A percentile compares a stretch with the other conserved stretches of the same genome.
These are phyloP conservation scores for Drosophila tristis DNA, from an alignment of 1,140 invertebrate genomes.

Conservation along the genomic window DNA sequence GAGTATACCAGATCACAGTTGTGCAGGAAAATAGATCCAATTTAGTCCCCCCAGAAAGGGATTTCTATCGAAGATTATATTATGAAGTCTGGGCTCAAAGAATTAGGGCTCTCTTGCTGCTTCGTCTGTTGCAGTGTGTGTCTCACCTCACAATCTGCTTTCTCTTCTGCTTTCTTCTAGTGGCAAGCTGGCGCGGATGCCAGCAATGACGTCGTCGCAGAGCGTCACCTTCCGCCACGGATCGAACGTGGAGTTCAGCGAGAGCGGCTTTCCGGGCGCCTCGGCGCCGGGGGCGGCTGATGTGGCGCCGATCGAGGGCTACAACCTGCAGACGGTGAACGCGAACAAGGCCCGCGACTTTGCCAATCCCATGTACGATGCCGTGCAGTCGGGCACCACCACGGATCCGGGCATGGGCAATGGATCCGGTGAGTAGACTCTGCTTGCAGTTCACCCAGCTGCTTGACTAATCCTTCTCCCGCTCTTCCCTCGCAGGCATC, in stretches of 20 bases:
- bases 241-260: conserved; percentile 96
- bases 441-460: neutral
- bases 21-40: too few species aligned
- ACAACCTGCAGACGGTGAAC: conserved; percentile 90
- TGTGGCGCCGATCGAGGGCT: conserved; percentile 83
- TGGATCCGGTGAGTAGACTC: conserved; percentile 85
- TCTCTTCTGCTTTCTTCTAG: conserved; percentile 84
- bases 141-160: too few species aligned
- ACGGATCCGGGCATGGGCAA: conserved; percentile 86
- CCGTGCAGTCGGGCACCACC: conserved; percentile 85
- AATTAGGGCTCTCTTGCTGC: too few species aligned
- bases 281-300: conserved; percentile 66
- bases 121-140: too few species aligned
- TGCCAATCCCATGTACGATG: conserved; percentile 98
- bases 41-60: too few species aligned
- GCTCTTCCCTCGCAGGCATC: conserved; percentile 85
- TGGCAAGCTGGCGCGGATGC: conserved; percentile 90
- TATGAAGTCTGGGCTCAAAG: too few species aligned
- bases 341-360: conserved; percentile 92
- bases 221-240: conserved; percentile 98
- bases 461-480: conserved; percentile 19
- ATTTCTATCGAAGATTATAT: too few species aligned
- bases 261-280: conserved; percentile 85
- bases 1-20: too few species aligned
- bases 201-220: conserved; percentile 92